A percentile compares a stretch with the other conserved stretches of the same genome.
phyloP scores from a whole-genome alignment of 2,797 vertebrate species.

The Schizopygopsis pylzovi region DNA sequence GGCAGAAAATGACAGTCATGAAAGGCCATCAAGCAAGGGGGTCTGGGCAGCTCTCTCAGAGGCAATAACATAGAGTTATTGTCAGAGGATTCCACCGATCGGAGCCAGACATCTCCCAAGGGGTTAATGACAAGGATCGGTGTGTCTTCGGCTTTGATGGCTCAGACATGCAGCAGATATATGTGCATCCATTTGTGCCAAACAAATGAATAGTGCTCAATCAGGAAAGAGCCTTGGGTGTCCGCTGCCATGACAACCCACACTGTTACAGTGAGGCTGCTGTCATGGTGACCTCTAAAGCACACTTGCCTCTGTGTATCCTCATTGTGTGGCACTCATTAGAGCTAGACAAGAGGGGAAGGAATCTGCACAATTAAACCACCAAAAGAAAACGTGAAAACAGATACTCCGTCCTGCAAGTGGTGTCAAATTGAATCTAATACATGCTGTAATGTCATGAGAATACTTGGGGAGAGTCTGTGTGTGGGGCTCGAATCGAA shows the following conservation, averaged over 20 bases:
- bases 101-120: slow-evolving; percentile 57
- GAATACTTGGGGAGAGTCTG: not conserved
- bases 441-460: slow-evolving; percentile 11
- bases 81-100: slow-evolving; percentile 56
- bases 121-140: slow-evolving; percentile 65
- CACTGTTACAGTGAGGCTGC: slow-evolving; percentile 66
- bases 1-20: slow-evolving; percentile 62
- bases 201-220: slow-evolving; percentile 70
- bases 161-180: slow-evolving; percentile 60
- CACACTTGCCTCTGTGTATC: slow-evolving; percentile 55
- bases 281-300: slow-evolving; percentile 71
- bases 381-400: slow-evolving; percentile 43
- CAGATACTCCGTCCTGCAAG: slow-evolving; percentile 14
- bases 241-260: slow-evolving; percentile 79
- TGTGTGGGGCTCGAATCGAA: slow-evolving; percentile 26
- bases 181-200: slow-evolving; percentile 68
- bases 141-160: slow-evolving; percentile 62
- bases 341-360: slow-evolving; percentile 54
- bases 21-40: slow-evolving; percentile 51
- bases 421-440: slow-evolving; percentile 42
- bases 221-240: slow-evolving; percentile 72
- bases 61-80: slow-evolving; percentile 57
- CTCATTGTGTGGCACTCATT: slow-evolving; percentile 63
- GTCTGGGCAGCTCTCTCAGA: slow-evolving; percentile 51
- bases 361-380: slow-evolving; percentile 38